Percentiles rank a stretch among this genome's conserved stretches.
Evolutionary conservation across 2,888 invertebrate genomes (phyloP).

Genomic region (Caradrina clavipalpis): DNA sequence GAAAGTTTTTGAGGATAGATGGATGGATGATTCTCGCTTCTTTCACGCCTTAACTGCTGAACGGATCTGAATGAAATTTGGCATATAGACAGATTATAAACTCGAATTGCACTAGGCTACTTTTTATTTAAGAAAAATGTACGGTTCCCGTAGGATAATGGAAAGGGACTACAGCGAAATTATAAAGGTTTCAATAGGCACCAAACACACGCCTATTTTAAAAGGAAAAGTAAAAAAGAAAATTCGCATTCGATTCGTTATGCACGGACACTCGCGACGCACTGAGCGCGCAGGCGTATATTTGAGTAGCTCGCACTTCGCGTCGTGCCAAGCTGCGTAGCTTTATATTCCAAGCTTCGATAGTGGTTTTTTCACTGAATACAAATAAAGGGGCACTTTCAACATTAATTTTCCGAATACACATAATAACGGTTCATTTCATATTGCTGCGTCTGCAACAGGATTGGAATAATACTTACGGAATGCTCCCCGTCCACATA

Average conservation of each 20-base stretch:
- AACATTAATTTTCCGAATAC: not conserved
- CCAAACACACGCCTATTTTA: constrained; percentile 5
- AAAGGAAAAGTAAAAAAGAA: constrained; percentile 5
- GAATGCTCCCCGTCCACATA: not conserved
- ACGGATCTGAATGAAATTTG: no score
- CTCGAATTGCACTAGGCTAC: no score
- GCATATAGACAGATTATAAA: no score
- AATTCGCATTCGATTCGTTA: constrained; percentile 34
- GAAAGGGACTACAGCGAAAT: no score
- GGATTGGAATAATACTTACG: not conserved
- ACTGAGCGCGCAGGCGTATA: constrained; percentile 7
- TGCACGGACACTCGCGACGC: constrained; percentile 33
- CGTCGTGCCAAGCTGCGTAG: not conserved
- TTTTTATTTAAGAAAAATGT: no score
- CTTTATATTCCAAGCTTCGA: not conserved
- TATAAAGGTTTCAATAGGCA: not conserved
- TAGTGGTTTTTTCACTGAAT: not conserved
- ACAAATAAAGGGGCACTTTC: not conserved
- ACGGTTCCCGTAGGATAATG: no score
- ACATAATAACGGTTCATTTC: not conserved
- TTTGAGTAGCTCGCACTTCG: constrained; percentile 21
- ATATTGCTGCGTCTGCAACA: not conserved
- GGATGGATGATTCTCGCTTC: no score
- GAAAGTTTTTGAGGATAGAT: no score
- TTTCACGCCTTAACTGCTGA: no score